phyloP scores from a whole-genome alignment of 2,797 vertebrate species.

The Leptodactylus fallax region DNA sequence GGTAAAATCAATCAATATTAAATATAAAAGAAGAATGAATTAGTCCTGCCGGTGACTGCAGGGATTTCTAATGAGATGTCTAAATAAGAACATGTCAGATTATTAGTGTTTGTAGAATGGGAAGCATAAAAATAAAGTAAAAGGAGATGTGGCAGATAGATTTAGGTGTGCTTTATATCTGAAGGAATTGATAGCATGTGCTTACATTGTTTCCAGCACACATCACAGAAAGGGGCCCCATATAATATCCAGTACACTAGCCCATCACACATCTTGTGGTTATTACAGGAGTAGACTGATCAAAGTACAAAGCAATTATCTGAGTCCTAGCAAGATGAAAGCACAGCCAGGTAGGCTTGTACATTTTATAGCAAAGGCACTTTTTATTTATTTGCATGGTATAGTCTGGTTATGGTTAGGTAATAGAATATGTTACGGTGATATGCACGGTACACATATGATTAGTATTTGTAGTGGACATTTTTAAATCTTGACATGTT shows the following conservation, averaged over 20 bases:
- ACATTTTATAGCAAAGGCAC: background rate
- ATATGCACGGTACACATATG: background rate
- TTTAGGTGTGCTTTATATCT: background rate
- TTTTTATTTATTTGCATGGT: background rate
- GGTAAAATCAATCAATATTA: constrained; percentile 55
- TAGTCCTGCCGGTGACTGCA: background rate
- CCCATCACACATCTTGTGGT: background rate
- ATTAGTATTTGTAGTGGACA: background rate
- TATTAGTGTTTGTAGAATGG: background rate
- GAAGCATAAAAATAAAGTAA: background rate
- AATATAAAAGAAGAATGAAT: constrained; percentile 48
- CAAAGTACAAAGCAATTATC: constrained; percentile 22
- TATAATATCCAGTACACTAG: background rate
- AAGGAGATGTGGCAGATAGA: background rate
- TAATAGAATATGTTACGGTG: background rate
- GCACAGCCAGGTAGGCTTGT: background rate
- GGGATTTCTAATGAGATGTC: constrained; percentile 42
- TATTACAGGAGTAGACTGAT: constrained; percentile 2
- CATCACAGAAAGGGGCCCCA: constrained; percentile 6
- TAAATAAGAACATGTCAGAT: constrained; percentile 46
- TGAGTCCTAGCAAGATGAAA: constrained; percentile 19
- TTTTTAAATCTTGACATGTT: background rate
- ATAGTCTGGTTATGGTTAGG: background rate
- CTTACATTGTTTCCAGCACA: background rate
- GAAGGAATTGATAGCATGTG: background rate